Evolutionary conservation across 2,113 vertebrate genomes (phyloP).

Genomic region (Ramphastos sulfuratus): DNA sequence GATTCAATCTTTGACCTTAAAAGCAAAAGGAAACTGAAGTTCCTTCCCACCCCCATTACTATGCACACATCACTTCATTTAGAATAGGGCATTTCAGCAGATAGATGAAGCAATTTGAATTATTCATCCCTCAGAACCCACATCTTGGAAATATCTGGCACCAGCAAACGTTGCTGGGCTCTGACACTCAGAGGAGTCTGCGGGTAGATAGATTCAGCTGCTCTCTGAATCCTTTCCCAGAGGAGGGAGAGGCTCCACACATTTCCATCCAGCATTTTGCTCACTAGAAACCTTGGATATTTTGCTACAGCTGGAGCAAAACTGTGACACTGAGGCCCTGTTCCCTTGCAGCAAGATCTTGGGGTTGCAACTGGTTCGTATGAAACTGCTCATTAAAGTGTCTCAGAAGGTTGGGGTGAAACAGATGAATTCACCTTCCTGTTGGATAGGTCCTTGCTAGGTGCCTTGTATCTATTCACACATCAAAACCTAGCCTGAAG

Average conservation of each 20-base stretch:
- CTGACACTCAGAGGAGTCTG: background rate
- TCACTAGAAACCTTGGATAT: background rate
- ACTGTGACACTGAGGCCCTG: background rate
- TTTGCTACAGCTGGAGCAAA: background rate
- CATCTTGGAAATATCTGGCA: background rate
- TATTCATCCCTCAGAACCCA: constrained; percentile 16
- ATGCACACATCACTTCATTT: background rate
- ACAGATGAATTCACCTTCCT: background rate
- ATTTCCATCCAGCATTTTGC: background rate
- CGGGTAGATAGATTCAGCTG: background rate
- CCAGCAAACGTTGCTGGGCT: background rate
- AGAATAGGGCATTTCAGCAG: background rate
- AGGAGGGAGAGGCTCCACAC: background rate
- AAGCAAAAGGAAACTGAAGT: constrained; percentile 1
- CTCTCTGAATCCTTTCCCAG: background rate
- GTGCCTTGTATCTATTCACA: background rate
- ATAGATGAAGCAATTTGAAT: background rate
- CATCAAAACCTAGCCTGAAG: background rate
- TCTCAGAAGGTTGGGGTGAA: background rate
- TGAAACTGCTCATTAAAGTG: fast-evolving
- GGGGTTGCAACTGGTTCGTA: fast-evolving
- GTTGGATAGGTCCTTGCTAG: fast-evolving
- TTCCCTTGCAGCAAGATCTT: too few species aligned
- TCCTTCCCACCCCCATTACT: background rate
- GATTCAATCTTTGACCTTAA: constrained; percentile 9